Evolutionary conservation across 2,888 invertebrate genomes (phyloP).

Genomic region (Hydropsyche betteni): DNA sequence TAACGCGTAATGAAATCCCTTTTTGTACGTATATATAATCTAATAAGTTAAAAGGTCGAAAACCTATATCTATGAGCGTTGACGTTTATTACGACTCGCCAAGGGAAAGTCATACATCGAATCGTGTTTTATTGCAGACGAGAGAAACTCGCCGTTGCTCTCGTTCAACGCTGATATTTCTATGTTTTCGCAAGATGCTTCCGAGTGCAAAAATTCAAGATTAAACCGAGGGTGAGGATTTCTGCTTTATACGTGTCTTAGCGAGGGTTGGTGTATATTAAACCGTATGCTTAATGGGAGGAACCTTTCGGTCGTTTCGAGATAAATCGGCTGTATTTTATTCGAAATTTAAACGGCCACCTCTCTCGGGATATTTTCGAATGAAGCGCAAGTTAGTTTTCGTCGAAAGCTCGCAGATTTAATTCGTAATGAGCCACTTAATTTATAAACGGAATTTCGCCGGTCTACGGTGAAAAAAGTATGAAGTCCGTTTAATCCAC

Average conservation of each 20-base stretch:
- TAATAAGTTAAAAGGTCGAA: neutral
- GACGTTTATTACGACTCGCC: too few species aligned
- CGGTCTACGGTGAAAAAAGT: too few species aligned
- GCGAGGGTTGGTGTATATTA: neutral
- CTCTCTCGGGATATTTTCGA: neutral
- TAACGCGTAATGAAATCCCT: conserved; percentile 15
- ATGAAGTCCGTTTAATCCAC: neutral
- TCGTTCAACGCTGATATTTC: too few species aligned
- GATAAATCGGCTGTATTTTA: conserved; percentile 41
- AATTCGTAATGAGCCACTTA: neutral
- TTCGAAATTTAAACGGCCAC: conserved; percentile 32
- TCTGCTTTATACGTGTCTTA: neutral
- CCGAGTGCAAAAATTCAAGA: neutral
- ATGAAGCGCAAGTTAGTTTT: neutral
- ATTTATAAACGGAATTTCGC: too few species aligned
- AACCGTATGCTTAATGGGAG: neutral
- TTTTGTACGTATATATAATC: neutral
- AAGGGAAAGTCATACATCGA: too few species aligned
- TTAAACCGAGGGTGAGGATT: neutral
- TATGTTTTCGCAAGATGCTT: too few species aligned
- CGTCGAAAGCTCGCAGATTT: conserved; percentile 5
- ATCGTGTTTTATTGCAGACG: too few species aligned
- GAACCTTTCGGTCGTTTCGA: conserved; percentile 25
- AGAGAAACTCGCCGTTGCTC: too few species aligned
- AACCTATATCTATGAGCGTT: too few species aligned